phyloP scores from a whole-genome alignment of 2,113 vertebrate species.

The Sclerurus mexicanus region DNA sequence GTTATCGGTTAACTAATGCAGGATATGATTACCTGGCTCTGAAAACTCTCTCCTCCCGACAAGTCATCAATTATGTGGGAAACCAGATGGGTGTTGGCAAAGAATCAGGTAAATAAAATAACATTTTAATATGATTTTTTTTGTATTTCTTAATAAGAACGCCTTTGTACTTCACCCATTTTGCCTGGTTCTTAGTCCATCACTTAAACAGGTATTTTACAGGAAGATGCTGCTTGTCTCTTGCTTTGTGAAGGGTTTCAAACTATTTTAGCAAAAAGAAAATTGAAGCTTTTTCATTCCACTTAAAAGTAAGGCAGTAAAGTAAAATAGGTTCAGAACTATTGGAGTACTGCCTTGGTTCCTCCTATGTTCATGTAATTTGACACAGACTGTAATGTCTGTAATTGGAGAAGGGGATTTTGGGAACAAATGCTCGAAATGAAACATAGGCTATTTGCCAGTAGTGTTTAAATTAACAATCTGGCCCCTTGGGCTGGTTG shows the following conservation, averaged over 20 bases:
- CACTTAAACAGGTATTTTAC: background rate
- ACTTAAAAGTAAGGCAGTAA: background rate
- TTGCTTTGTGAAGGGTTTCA: background rate
- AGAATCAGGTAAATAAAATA: conserved; percentile 86
- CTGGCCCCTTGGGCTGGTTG: background rate
- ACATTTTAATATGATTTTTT: background rate
- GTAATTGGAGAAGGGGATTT: background rate
- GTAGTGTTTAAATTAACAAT: background rate
- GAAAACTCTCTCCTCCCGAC: conserved; percentile 89
- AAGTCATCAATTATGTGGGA: conserved; percentile 88
- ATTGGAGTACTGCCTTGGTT: background rate
- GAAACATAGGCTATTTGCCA: background rate
- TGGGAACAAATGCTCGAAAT: background rate
- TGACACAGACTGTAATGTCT: background rate
- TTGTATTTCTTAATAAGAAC: background rate
- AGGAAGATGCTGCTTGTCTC: background rate
- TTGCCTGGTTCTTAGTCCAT: background rate
- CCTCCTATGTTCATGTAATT: background rate
- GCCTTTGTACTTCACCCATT: background rate
- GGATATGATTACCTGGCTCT: conserved; percentile 96
- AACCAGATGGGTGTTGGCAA: conserved; percentile 99
- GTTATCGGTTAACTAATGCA: conserved; percentile 90
- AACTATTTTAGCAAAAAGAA: background rate
- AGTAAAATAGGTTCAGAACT: background rate
- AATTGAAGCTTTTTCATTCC: background rate